Evolutionary conservation across 2,113 vertebrate species (phyloP).

Genomic region (Corydoras maculifer): DNA sequence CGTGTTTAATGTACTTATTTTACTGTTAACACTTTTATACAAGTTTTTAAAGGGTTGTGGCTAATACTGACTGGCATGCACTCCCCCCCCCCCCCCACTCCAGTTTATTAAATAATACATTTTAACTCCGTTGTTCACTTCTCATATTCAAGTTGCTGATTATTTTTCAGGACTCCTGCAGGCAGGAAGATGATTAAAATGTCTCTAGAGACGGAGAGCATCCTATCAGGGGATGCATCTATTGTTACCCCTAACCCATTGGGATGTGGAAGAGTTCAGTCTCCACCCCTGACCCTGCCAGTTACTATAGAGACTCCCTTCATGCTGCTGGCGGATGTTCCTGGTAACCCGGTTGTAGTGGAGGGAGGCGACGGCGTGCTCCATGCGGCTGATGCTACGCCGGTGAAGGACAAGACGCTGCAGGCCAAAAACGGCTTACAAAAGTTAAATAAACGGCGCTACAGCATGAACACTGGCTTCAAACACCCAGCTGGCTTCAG

Average conservation of each 20-base stretch:
- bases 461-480: constrained; percentile 69
- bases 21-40: too few relatives aligned
- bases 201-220: constrained; percentile 56
- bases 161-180: constrained; percentile 32
- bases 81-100: too few relatives aligned
- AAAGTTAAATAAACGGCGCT: constrained; percentile 68
- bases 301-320: constrained; percentile 38
- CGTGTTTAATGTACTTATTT: too few relatives aligned
- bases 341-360: neutral
- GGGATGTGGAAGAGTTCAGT: neutral
- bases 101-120: too few relatives aligned
- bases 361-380: neutral
- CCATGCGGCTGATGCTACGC: neutral
- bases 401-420: constrained; percentile 24
- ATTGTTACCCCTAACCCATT: neutral
- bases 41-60: too few relatives aligned
- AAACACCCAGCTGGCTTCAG: constrained; percentile 66
- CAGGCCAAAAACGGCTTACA: constrained; percentile 69
- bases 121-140: too few relatives aligned
- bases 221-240: constrained; percentile 35
- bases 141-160: neutral
- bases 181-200: constrained; percentile 53
- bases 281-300: constrained; percentile 10
- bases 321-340: constrained; percentile 44
- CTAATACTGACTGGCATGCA: too few relatives aligned